These are phyloP conservation scores for Takifugu bimaculatus DNA, from an alignment of 2,113 vertebrate species.

Conservation along the genomic window DNA sequence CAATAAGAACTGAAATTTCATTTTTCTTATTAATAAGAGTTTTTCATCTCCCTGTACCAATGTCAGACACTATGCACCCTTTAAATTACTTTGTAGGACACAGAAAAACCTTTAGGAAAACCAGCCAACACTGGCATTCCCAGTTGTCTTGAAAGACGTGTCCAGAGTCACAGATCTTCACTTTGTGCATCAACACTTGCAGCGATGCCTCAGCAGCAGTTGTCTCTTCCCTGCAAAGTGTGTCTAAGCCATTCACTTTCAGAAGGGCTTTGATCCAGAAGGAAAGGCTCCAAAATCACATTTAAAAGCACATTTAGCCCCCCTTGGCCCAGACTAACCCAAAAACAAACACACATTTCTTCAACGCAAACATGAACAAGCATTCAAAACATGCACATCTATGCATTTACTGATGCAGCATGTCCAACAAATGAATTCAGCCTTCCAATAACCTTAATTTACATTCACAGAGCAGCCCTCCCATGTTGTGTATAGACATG, in stretches of 20 bases:
- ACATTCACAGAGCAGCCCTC: too few species aligned
- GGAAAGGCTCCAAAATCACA: constrained; percentile 29
- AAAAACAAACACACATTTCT: constrained; percentile 14
- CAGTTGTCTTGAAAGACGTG: not conserved
- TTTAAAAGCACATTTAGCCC: constrained; percentile 10
- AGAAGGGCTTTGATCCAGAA: constrained; percentile 24
- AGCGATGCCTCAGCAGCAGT: constrained; percentile 31
- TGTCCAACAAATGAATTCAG: not conserved
- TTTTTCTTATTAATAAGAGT: too few species aligned
- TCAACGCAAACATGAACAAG: constrained; percentile 10
- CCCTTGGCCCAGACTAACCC: not conserved
- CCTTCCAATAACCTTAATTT: too few species aligned
- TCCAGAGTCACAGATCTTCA: not conserved
- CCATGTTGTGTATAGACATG: not conserved
- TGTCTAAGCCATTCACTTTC: constrained; percentile 53
- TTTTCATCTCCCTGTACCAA: too few species aligned
- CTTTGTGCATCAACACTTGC: constrained; percentile 17
- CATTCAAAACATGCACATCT: constrained; percentile 7
- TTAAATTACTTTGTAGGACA: too few species aligned
- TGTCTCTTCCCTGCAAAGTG: constrained; percentile 42
- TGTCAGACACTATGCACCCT: too few species aligned
- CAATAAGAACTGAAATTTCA: too few species aligned
- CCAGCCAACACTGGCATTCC: too few species aligned
- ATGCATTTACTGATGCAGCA: constrained; percentile 8
- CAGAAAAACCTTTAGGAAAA: too few species aligned